Evolutionary conservation across 2,113 vertebrate species (phyloP).

Genomic region (Conger conger): DNA sequence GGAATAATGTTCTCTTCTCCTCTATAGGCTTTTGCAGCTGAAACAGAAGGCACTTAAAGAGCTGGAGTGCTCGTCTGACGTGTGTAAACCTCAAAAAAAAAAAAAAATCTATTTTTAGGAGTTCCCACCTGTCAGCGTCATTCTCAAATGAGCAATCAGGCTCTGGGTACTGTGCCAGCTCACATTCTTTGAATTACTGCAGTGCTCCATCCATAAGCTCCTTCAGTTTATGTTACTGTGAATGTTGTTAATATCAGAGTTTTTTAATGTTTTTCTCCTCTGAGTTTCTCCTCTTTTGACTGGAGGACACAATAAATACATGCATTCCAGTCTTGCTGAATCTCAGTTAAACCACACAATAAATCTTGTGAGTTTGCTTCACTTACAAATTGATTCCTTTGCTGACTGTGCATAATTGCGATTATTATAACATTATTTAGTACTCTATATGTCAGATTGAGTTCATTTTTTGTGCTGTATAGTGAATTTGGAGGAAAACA

Average conservation of each 20-base stretch:
- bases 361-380: neutral
- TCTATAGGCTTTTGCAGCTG: neutral
- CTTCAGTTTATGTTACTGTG: neutral
- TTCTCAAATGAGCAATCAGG: neutral
- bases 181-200: neutral
- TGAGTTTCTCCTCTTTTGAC: neutral
- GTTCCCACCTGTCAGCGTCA: neutral
- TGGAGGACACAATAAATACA: neutral
- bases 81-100: neutral
- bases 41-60: conserved; percentile 2
- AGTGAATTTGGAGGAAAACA: too few relatives aligned
- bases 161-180: neutral
- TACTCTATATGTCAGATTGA: too few relatives aligned
- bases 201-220: neutral
- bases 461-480: too few relatives aligned
- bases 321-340: neutral
- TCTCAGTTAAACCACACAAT: neutral
- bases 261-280: neutral
- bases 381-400: neutral
- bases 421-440: too few relatives aligned
- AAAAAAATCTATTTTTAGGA: neutral
- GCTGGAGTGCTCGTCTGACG: neutral
- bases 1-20: neutral
- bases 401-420: neutral
- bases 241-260: neutral